Conservation (phyloP, 2,113 vertebrate genomes). For the Melanerpes formicivorus region DNA sequence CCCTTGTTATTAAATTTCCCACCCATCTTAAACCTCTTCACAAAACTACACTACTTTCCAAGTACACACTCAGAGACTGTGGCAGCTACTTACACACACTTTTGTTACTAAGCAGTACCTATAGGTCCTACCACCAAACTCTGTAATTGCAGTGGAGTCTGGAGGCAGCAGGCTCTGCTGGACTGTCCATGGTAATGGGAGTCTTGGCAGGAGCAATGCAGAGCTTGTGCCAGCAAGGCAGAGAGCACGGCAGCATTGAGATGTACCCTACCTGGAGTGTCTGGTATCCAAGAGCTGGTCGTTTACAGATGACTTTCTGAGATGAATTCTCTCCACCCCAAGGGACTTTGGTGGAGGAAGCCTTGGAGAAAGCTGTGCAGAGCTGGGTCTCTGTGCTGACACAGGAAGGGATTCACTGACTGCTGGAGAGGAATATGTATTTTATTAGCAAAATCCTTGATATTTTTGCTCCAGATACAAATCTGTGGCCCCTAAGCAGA, state of each 20-base stretch:
- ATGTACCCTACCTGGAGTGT: slow-evolving; percentile 69
- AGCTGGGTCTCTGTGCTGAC: slow-evolving; percentile 80
- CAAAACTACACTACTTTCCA: neutral
- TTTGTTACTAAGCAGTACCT: neutral
- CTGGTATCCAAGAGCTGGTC: slow-evolving; percentile 77
- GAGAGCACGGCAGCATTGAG: neutral
- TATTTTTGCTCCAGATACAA: neutral
- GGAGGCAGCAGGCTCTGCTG: neutral
- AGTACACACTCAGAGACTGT: neutral
- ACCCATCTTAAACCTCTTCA: neutral
- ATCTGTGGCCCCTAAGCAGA: neutral
- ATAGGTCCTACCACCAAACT: neutral
- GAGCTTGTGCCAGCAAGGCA: neutral
- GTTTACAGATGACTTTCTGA: slow-evolving; percentile 77
- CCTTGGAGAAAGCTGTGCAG: slow-evolving; percentile 88
- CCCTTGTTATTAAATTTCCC: neutral
- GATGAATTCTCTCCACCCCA: slow-evolving; percentile 76
- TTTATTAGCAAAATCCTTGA: neutral
- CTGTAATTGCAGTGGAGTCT: rapidly evolving
- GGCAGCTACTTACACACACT: neutral
- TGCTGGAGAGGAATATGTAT: neutral
- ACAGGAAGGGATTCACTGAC: slow-evolving; percentile 77
- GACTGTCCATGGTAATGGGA: neutral
- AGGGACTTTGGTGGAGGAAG: slow-evolving; percentile 85
- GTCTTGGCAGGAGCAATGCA: neutral